Evolutionary conservation across 2,888 invertebrate genomes (phyloP).

Genomic region (Penaeus monodon): DNA sequence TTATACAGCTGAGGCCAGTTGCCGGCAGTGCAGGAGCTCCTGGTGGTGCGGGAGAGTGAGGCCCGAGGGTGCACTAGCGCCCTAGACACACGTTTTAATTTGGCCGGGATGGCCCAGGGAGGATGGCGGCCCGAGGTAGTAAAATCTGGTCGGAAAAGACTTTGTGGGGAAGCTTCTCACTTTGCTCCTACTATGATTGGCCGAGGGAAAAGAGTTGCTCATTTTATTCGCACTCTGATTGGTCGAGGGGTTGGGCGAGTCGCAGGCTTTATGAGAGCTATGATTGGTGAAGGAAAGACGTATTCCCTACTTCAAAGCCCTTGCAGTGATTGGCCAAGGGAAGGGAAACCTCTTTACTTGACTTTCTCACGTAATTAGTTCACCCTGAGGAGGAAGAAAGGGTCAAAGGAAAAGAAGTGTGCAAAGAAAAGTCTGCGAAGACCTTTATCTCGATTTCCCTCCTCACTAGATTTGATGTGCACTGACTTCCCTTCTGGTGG

Average conservation of each 20-base stretch:
- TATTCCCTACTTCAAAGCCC: too few relatives aligned
- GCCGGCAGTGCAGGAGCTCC: neutral
- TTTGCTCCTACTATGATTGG: conserved; percentile 33
- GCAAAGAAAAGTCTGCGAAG: too few relatives aligned
- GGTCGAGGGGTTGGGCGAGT: neutral
- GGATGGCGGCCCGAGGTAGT: conserved; percentile 24
- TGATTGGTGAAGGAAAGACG: too few relatives aligned
- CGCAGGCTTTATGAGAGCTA: too few relatives aligned
- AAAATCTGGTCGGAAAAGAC: conserved; percentile 38
- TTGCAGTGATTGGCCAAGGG: too few relatives aligned
- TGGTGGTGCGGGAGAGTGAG: conserved; percentile 3
- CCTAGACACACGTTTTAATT: conserved; percentile 49
- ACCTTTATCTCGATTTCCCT: too few relatives aligned
- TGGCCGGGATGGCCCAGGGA: conserved; percentile 32
- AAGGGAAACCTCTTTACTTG: too few relatives aligned
- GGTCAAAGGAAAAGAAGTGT: too few relatives aligned
- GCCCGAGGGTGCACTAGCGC: conserved; percentile 40
- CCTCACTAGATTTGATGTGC: too few relatives aligned
- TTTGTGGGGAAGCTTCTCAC: conserved; percentile 27
- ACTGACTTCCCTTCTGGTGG: too few relatives aligned
- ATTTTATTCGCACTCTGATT: conserved; percentile 8
- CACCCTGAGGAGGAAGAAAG: too few relatives aligned
- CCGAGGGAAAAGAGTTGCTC: conserved; percentile 20
- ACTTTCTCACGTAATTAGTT: too few relatives aligned
- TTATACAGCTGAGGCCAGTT: neutral